phyloP scores from a whole-genome alignment of 2,888 invertebrate genomes.

The Conus canariensis region DNA sequence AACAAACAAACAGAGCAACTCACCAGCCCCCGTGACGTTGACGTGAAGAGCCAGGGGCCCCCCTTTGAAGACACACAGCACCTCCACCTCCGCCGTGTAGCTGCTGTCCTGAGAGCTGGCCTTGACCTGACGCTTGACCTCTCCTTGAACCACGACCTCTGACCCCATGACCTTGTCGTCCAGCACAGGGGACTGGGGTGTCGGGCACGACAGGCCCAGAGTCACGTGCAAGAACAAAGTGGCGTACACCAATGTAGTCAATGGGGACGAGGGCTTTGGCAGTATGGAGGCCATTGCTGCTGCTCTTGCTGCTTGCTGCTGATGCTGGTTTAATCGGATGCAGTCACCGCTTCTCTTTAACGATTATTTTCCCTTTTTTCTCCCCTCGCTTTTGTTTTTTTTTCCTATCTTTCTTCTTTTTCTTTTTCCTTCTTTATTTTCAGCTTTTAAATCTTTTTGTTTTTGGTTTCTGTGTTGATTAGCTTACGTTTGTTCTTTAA shows the following conservation, averaged over 20 bases:
- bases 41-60: slow-evolving; percentile 17
- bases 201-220: not conserved
- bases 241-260: not conserved
- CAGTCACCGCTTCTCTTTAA: not conserved
- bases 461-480: not conserved
- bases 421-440: not conserved
- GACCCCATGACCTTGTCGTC: slow-evolving; percentile 24
- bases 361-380: not conserved
- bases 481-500: not conserved
- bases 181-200: not conserved
- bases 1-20: not conserved
- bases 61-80: slow-evolving; percentile 40
- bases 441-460: not conserved
- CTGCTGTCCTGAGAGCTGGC: not conserved
- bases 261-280: not conserved
- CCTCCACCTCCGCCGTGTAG: slow-evolving; percentile 16
- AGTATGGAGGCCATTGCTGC: not conserved
- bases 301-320: not conserved
- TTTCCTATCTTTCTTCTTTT: not conserved
- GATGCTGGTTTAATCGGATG: not conserved
- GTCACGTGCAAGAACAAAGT: not conserved
- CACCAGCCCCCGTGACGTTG: slow-evolving; percentile 33
- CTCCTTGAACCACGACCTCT: slow-evolving; percentile 25
- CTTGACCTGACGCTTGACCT: slow-evolving; percentile 6
- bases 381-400: not conserved